These are phyloP conservation scores for Nanger granti DNA, from an alignment of 2,113 vertebrate genomes.

Conservation along the genomic window DNA sequence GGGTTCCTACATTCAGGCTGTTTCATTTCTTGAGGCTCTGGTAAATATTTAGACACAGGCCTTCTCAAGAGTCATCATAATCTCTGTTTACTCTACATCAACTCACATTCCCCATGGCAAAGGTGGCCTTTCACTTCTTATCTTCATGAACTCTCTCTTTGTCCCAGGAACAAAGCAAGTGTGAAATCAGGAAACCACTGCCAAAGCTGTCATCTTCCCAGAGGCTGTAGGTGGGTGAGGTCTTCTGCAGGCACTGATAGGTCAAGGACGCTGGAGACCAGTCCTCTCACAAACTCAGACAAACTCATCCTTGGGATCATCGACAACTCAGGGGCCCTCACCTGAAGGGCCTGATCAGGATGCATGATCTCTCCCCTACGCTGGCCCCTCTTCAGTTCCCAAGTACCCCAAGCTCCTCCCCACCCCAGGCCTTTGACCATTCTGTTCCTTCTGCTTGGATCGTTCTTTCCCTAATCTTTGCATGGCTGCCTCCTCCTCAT, in stretches of 20 bases:
- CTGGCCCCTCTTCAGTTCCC: background rate
- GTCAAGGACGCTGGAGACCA: background rate
- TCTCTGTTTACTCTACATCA: constrained; percentile 12
- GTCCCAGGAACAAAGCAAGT: background rate
- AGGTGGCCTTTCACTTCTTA: constrained; percentile 19
- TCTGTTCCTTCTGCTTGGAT: background rate
- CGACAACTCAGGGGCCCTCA: background rate
- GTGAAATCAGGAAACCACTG: background rate
- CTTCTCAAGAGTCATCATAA: background rate
- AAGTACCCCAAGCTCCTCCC: background rate
- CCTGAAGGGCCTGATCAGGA: background rate
- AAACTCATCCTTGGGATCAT: background rate
- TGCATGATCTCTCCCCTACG: background rate
- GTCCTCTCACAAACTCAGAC: background rate
- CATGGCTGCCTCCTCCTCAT: background rate
- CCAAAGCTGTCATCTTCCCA: constrained; percentile 26
- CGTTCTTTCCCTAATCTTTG: background rate
- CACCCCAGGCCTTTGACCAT: background rate
- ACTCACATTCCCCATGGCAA: background rate
- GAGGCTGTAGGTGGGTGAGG: background rate
- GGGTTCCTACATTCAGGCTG: background rate
- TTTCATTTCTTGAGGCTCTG: constrained; percentile 33
- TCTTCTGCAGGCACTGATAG: background rate
- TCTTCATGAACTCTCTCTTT: constrained; percentile 25
- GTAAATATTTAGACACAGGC: constrained; percentile 47